Evolutionary conservation across 1,140 invertebrate species (phyloP).

Genomic region (Berghia stephanieae): DNA sequence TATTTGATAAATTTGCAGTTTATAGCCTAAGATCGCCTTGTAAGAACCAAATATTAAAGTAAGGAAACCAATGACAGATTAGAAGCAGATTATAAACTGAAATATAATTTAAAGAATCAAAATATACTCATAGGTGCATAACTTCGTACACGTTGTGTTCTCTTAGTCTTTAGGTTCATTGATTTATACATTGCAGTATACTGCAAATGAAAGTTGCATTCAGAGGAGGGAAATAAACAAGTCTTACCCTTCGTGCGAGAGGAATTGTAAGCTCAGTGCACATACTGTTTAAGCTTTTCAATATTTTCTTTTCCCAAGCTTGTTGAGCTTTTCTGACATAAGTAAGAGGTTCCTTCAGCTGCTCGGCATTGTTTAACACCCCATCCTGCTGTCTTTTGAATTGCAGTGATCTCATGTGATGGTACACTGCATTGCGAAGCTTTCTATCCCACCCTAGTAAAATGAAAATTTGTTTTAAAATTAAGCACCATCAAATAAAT

Average conservation of each 20-base stretch:
- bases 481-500: background rate
- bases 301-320: constrained; percentile 88
- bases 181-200: no score
- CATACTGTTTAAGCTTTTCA: constrained; percentile 95
- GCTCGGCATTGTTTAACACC: constrained; percentile 43
- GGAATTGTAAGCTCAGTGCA: constrained; percentile 82
- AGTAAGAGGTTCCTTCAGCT: constrained; percentile 68
- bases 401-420: constrained; percentile 53
- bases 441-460: constrained; percentile 58
- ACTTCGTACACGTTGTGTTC: no score
- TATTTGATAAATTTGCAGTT: constrained; percentile 19
- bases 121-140: no score
- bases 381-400: constrained; percentile 33
- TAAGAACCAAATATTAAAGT: no score
- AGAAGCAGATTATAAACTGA: no score
- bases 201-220: no score
- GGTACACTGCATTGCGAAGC: constrained; percentile 59
- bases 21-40: no score
- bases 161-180: no score
- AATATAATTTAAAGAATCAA: no score
- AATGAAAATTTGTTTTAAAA: constrained; percentile 8
- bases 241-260: constrained; percentile 64
- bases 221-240: background rate
- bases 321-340: constrained; percentile 79
- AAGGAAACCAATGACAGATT: no score